Evolutionary conservation across 1,140 invertebrate species (phyloP).

Genomic region (Phocides pigmalion): DNA sequence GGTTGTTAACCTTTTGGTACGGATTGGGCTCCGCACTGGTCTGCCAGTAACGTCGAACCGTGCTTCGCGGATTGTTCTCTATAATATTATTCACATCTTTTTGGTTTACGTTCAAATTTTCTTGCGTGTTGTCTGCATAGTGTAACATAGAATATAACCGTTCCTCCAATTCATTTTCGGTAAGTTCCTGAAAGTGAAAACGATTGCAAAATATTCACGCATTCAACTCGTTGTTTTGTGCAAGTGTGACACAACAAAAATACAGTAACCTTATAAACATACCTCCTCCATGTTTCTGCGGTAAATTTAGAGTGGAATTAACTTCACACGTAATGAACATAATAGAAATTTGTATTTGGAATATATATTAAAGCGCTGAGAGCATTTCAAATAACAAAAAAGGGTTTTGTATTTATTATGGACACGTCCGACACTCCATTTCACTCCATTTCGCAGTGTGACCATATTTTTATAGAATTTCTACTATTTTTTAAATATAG

Average conservation of each 20-base stretch:
- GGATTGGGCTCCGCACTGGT: conserved; percentile 49
- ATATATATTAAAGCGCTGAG: conserved; percentile 60
- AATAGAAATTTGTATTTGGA: conserved; percentile 67
- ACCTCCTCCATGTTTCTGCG: conserved; percentile 78
- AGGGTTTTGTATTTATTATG: conserved; percentile 71
- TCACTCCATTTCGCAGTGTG: too few species aligned
- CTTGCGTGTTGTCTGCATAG: conserved; percentile 69
- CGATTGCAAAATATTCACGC: conserved; percentile 61
- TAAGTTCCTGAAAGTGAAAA: conserved; percentile 72
- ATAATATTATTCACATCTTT: conserved; percentile 48
- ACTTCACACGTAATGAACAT: conserved; percentile 71
- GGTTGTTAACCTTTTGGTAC: conserved; percentile 57
- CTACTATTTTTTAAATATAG: too few species aligned
- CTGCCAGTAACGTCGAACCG: conserved; percentile 69
- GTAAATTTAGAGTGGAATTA: conserved; percentile 64
- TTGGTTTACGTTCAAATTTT: conserved; percentile 47
- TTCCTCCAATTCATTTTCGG: conserved; percentile 77
- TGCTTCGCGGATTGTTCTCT: conserved; percentile 57
- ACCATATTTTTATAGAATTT: too few species aligned
- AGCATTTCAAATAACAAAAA: conserved; percentile 77
- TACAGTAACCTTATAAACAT: conserved; percentile 63
- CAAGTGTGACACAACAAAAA: conserved; percentile 73
- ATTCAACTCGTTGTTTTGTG: conserved; percentile 54
- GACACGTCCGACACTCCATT: conserved; percentile 78
- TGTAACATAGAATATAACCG: conserved; percentile 77